These are phyloP conservation scores for Ellobius talpinus DNA, from an alignment of 2,113 vertebrate genomes.

Conservation along the genomic window DNA sequence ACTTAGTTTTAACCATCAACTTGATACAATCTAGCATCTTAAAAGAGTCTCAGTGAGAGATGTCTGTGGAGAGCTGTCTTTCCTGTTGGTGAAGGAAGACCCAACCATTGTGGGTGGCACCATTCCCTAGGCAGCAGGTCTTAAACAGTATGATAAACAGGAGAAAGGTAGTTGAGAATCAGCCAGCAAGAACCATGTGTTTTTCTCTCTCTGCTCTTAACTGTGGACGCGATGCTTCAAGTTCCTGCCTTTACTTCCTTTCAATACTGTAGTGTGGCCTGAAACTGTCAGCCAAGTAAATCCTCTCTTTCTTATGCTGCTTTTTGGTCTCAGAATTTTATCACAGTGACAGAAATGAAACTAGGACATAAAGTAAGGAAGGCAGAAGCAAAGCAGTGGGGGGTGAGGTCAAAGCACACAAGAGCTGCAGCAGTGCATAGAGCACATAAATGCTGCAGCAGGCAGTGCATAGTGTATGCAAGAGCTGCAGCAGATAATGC, in stretches of 20 bases:
- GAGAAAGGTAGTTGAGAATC: background rate
- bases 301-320: background rate
- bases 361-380: background rate
- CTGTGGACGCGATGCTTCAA: background rate
- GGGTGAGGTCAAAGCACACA: background rate
- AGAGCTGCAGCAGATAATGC: background rate
- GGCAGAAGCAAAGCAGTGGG: background rate
- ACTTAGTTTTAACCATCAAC: background rate
- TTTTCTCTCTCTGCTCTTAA: background rate
- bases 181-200: background rate
- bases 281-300: background rate
- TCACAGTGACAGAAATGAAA: background rate
- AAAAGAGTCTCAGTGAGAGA: background rate
- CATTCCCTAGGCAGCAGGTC: background rate
- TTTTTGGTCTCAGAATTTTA: background rate
- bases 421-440: background rate
- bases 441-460: background rate
- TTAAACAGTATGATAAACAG: background rate
- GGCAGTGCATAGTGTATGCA: background rate
- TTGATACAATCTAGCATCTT: background rate
- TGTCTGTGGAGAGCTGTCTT: background rate
- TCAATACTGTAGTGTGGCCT: background rate
- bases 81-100: background rate
- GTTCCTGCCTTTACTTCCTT: background rate
- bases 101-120: background rate